Evolutionary conservation across 1,140 invertebrate species (phyloP), one percentile per base, ranked within the genome.

Genomic region (Drosophila nasuta): DNA sequence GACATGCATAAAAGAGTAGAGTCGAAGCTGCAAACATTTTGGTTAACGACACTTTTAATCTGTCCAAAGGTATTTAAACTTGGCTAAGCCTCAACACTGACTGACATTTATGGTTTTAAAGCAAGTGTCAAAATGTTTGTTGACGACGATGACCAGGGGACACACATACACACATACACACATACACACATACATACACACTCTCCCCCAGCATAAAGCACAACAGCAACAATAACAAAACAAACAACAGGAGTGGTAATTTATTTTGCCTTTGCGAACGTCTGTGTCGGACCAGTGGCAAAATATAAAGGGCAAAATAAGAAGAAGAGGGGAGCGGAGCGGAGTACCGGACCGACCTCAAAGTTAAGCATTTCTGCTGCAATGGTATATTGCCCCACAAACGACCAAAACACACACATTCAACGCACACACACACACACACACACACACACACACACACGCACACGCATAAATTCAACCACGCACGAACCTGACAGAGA

Each of bases 61-160:
- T 91, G 90, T 91, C 90, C 72, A 91, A 82, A 91, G 90, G 90
- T 91, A 91, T 91, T 91, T 91, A 91, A 91, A 91, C 74, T 90
- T 90, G 72, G 75, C 82, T 83, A 85, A 91, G 82, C 83, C 88
- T 90, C 75, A 91, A 88, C 88, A 75, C 82, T 85, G 88, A 85
- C 88, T 91, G 88, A 91, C 88, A 88, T 85, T 91, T 91, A 91
- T 91, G 88, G 88, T 91, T 91, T 91, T 82, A 81, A 79, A 85
- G 88, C 79, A 91, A 91, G 88, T 91, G 88, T 91, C 88, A 88
- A 88, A 91, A 91, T 91, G 88, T 91, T 91, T 91, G 88, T 85
- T 91, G 75, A 78, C 86, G 70, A 81, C 85, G 74, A 81, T 72
- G 80, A 72, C 67, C 77, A 58, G 20, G 8, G 30, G 10, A 38